Evolutionary conservation across 2,797 vertebrate genomes (phyloP).

Genomic region (Hippopotamyrus pictus): DNA sequence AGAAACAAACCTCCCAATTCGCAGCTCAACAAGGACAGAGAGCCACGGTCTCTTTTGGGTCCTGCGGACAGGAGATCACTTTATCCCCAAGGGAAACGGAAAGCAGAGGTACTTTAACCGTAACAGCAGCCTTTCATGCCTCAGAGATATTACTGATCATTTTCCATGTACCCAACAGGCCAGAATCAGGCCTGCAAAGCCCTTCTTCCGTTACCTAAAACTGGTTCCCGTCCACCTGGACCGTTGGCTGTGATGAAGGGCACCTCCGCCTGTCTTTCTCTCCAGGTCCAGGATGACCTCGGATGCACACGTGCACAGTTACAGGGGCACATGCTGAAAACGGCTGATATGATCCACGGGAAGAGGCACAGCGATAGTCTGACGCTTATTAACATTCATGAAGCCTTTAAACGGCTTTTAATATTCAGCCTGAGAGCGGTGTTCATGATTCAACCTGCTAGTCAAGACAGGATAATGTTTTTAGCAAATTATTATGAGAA

Average conservation of each 20-base stretch:
- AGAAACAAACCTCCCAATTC: background rate
- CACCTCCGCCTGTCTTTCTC: background rate
- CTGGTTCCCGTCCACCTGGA: background rate
- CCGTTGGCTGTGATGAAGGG: background rate
- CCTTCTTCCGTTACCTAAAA: background rate
- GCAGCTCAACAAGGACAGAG: background rate
- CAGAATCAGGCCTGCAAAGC: background rate
- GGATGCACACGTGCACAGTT: background rate
- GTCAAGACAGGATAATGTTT: background rate
- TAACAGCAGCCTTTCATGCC: too few relatives aligned
- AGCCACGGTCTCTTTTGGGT: background rate
- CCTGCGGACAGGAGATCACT: background rate
- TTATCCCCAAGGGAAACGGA: background rate
- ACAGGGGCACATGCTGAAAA: background rate
- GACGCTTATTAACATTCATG: background rate
- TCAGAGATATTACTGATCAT: background rate
- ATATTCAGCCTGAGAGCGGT: background rate
- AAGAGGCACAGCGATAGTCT: background rate
- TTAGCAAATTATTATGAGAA: conserved; percentile 1
- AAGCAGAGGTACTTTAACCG: background rate
- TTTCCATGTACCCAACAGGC: background rate
- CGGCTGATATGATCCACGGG: background rate
- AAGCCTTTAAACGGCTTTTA: background rate
- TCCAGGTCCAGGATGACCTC: background rate
- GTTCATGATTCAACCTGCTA: conserved; percentile 1